Evolutionary conservation across 2,888 invertebrate species (phyloP).

Genomic region (Tenthredo mesomela): DNA sequence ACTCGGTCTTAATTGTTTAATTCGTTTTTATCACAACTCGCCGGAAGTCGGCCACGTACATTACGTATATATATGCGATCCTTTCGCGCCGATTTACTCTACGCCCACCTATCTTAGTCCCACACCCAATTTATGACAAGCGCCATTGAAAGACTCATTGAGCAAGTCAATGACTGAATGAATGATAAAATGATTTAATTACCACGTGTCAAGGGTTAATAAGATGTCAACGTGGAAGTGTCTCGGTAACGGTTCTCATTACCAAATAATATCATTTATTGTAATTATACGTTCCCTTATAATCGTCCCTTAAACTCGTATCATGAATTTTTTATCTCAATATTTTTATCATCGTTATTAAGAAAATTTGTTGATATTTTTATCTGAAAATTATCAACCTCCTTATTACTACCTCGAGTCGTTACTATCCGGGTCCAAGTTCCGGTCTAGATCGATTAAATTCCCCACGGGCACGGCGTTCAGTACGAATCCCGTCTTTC

Average conservation of each 20-base stretch:
- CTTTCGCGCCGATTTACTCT: constrained; percentile 44
- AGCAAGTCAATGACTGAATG: constrained; percentile 67
- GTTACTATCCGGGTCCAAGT: constrained; percentile 31
- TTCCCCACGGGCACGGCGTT: constrained; percentile 38
- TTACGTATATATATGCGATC: not conserved
- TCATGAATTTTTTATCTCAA: not conserved
- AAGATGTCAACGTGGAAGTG: constrained; percentile 51
- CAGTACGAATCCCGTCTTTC: not conserved
- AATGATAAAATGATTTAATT: constrained; percentile 72
- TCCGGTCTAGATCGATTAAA: constrained; percentile 44
- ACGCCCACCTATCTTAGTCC: constrained; percentile 58
- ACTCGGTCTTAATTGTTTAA: constrained; percentile 39
- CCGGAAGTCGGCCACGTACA: constrained; percentile 43
- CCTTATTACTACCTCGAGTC: not conserved
- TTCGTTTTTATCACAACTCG: constrained; percentile 44
- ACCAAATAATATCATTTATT: not conserved
- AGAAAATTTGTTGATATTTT: not conserved
- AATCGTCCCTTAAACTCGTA: not conserved
- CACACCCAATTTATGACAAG: constrained; percentile 67
- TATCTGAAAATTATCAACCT: not conserved
- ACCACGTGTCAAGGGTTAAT: constrained; percentile 66
- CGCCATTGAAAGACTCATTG: constrained; percentile 59
- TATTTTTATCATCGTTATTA: not conserved
- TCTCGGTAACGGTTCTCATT: constrained; percentile 41
- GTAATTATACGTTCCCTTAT: not conserved